These are phyloP conservation scores for Corynorhinus townsendii DNA, from an alignment of 2,113 vertebrate genomes.

Conservation along the genomic window DNA sequence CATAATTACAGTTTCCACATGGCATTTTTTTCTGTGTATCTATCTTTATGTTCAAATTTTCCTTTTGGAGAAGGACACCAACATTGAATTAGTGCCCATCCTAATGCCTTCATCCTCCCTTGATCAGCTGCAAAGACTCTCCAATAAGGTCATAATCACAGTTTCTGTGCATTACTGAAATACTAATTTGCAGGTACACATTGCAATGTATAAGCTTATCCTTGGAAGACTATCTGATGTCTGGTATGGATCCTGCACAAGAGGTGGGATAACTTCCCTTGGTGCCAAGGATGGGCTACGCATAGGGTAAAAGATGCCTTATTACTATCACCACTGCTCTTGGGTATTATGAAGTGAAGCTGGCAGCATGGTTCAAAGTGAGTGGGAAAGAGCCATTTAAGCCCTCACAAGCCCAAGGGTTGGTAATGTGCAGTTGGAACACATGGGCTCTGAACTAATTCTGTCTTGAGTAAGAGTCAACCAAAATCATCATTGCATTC, in stretches of 20 bases:
- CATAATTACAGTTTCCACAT: neutral
- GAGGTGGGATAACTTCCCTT: accelerated
- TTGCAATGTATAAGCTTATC: neutral
- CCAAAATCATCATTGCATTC: neutral
- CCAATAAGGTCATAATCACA: neutral
- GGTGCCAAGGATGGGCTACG: neutral
- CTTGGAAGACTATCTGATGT: neutral
- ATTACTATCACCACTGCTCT: accelerated
- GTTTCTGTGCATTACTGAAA: neutral
- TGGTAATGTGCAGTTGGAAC: neutral
- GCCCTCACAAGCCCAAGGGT: accelerated
- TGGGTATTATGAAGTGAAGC: neutral
- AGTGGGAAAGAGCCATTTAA: neutral
- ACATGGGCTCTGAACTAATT: neutral
- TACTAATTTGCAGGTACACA: neutral
- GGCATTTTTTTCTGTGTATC: neutral
- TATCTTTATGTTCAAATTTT: neutral
- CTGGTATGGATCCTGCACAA: neutral
- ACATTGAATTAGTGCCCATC: neutral
- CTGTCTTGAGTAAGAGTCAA: neutral
- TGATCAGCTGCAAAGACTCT: neutral
- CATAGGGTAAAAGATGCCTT: neutral
- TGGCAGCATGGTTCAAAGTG: neutral
- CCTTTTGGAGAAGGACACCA: neutral
- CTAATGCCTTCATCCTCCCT: neutral